Evolutionary conservation across 2,113 vertebrate species (phyloP).

Genomic region (Notothenia coriiceps): DNA sequence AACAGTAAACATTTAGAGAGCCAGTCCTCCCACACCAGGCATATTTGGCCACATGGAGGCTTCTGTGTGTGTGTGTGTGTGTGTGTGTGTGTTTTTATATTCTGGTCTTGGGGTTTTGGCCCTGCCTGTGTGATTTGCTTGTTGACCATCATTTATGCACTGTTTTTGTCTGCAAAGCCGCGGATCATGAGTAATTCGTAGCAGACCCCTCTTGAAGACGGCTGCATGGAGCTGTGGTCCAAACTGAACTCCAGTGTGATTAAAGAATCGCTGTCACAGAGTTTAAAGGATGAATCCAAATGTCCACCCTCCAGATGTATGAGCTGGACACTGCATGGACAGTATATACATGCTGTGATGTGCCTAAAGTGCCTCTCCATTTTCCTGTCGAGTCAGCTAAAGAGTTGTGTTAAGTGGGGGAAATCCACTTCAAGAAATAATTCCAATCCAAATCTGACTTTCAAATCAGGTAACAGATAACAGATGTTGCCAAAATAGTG

Average conservation of each 20-base stretch:
- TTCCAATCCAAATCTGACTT: too few species aligned
- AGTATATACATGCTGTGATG: not conserved
- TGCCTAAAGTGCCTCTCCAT: not conserved
- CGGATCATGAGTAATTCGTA: conserved; percentile 22
- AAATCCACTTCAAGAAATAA: not conserved
- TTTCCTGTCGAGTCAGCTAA: not conserved
- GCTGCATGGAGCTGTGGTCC: conserved; percentile 26
- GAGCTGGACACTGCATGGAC: not conserved
- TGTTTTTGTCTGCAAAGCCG: conserved; percentile 32
- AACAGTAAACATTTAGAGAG: conserved; percentile 68
- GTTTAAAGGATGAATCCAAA: not conserved
- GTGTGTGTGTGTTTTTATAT: conserved; percentile 23
- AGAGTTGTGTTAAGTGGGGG: not conserved
- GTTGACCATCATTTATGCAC: conserved; percentile 55
- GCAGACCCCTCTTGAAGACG: conserved; percentile 28
- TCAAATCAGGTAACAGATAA: too few species aligned
- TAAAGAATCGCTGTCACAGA: conserved; percentile 20
- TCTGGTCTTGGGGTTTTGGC: conserved; percentile 44
- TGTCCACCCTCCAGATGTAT: not conserved
- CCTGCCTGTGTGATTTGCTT: conserved; percentile 34
- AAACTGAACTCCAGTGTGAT: conserved; percentile 35
- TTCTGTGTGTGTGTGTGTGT: conserved; percentile 31
- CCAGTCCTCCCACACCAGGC: conserved; percentile 51
- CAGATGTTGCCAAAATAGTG: too few species aligned
- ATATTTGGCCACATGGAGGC: conserved; percentile 39